Evolutionary conservation across 2,797 vertebrate species (phyloP), one percentile per base, ranked within the genome.

Genomic region (Alectoris magna): DNA sequence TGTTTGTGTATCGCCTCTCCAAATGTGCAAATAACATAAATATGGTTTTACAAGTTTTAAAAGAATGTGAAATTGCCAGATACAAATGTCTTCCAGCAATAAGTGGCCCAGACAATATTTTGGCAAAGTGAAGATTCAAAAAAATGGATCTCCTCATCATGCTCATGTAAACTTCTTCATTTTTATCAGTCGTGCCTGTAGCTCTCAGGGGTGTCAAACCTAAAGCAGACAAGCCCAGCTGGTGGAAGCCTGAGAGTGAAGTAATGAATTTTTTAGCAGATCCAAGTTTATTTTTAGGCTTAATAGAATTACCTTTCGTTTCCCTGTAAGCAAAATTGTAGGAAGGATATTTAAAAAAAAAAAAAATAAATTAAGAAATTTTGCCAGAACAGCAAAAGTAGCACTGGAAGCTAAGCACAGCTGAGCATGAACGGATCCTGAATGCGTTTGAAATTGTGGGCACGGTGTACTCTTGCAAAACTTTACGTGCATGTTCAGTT

Each of bases 231-330:
- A 97, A 93, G 92, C 96, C 94, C 97, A 98, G 96, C 97, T 97
- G 96, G 96, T 95, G 36, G 87, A 96, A 94, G 84, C 87, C 38
- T 94, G 84, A 70, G 91, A 97, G 94, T 94, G 93, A 97, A 97
- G 96, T 95, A 87, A 96, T 97, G 92, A 97, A 95, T 96, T 97
- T 96, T 97, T 98, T 97, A 98, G 96, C 97, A 97, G 95, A 80
- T 97, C 49, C 82, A 46, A 72, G 80, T 93, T 97, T 97, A 97
- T 97, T 98, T 98, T 97, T 97, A 97, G 96, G 87, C 84, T 83
- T 86, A 88, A 92, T 86, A 93, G 91, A 94, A 94, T 96, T 96
- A 97, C 96, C 88, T 97, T 97, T 96, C 93, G 93, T 93, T 97
- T 96, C 81, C 80, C 94, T 71, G 69, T 84, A 95, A 97, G 95